phyloP scores from a whole-genome alignment of 2,113 vertebrate species.

The Nettapus auritus region DNA sequence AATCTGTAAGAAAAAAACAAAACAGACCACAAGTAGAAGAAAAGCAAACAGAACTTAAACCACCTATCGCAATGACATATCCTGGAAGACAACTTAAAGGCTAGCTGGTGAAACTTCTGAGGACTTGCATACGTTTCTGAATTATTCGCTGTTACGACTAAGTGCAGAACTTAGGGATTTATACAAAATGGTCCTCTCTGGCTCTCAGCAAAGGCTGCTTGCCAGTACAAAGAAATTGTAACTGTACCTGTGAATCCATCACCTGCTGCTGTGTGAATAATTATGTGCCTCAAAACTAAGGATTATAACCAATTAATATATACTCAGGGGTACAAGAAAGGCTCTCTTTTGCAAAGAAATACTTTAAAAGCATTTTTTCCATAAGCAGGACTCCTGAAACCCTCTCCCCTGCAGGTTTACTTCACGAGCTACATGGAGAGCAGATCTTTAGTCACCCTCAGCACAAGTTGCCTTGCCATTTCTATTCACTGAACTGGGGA shows the following conservation, averaged over 20 bases:
- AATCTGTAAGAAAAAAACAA: slow-evolving; percentile 81
- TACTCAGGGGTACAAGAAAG: background rate
- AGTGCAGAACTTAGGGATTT: background rate
- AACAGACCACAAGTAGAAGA: background rate
- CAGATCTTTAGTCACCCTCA: background rate
- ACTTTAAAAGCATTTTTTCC: slow-evolving; percentile 22
- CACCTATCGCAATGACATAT: background rate
- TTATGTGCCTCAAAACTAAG: background rate
- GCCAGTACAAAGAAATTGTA: background rate
- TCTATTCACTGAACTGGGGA: background rate
- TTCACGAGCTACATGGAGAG: background rate
- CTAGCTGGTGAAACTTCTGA: background rate
- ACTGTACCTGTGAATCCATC: background rate
- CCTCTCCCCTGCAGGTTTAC: background rate
- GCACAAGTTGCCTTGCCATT: background rate
- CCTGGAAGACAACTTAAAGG: background rate
- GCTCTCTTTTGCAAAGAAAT: background rate
- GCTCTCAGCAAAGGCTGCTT: background rate
- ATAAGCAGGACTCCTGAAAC: background rate
- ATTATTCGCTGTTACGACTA: background rate
- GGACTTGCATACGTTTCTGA: background rate
- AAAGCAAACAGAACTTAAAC: background rate
- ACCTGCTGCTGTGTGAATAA: slow-evolving; percentile 8
- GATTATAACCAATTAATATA: slow-evolving; percentile 46
- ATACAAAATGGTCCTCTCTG: background rate